Evolutionary conservation across 2,888 invertebrate genomes (phyloP).

Genomic region (Buathra laborator): DNA sequence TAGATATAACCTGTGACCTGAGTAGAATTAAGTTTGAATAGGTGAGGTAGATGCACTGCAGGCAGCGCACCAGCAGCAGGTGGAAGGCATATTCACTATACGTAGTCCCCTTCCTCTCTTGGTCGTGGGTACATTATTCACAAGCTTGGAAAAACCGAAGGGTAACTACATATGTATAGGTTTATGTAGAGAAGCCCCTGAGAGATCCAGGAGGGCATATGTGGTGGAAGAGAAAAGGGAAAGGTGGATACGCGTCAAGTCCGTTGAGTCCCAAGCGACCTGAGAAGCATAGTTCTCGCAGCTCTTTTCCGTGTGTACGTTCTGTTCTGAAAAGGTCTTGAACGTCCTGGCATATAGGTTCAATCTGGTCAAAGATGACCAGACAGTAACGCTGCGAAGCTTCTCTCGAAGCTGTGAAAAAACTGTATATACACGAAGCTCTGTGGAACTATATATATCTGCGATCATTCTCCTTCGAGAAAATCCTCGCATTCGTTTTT

Average conservation of each 20-base stretch:
- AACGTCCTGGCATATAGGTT: neutral
- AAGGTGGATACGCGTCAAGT: conserved; percentile 22
- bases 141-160: conserved; percentile 26
- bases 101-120: conserved; percentile 5
- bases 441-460: too few species aligned
- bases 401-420: too few species aligned
- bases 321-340: neutral
- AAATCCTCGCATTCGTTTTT: neutral
- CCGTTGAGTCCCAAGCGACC: conserved; percentile 28
- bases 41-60: conserved; percentile 13
- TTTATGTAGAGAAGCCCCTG: conserved; percentile 29
- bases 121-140: conserved; percentile 37
- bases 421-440: too few species aligned
- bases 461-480: too few species aligned
- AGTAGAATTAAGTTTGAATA: conserved; percentile 31
- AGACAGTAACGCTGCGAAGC: too few species aligned
- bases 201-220: neutral
- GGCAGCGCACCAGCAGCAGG: conserved; percentile 30
- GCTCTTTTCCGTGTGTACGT: neutral
- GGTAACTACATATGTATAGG: conserved; percentile 46
- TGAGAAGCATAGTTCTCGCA: neutral
- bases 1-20: conserved; percentile 27
- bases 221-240: neutral
- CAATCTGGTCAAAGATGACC: neutral
- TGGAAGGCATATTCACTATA: conserved; percentile 56